A percentile compares a stretch with the other conserved stretches of the same genome.
phyloP scores from a whole-genome alignment of 37 sponge, comb jelly and placozoan genomes.

The Geodia barretti region DNA sequence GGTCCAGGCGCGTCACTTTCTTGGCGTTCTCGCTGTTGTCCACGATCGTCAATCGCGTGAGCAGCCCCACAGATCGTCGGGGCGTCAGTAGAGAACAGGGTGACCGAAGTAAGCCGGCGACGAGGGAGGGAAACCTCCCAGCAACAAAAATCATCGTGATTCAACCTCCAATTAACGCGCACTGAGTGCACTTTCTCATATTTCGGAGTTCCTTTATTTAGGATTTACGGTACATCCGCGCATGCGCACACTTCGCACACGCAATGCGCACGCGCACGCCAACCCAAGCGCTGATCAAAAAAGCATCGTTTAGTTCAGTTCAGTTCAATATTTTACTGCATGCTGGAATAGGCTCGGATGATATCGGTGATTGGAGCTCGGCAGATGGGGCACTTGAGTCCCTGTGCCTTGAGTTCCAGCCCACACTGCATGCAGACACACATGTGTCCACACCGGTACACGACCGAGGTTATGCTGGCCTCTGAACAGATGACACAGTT shows the following conservation, averaged over 20 bases:
- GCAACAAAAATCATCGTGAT: too few species aligned
- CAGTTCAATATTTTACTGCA: constrained; percentile 10
- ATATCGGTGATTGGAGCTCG: constrained; percentile 86
- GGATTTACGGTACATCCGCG: not conserved
- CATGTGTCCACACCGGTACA: constrained; percentile 96
- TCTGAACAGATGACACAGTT: constrained; percentile 88
- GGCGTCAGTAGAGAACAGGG: constrained; percentile 2
- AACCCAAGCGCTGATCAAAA: not conserved
- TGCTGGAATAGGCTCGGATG: constrained; percentile 74
- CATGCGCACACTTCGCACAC: not conserved
- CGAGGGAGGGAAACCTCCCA: not conserved
- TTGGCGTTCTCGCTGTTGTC: constrained; percentile 73
- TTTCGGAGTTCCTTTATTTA: too few species aligned
- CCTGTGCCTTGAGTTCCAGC: constrained; percentile 69
- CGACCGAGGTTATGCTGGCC: constrained; percentile 69
- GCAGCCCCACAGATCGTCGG: constrained; percentile 18
- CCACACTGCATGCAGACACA: constrained; percentile 89
- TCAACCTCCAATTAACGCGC: too few species aligned
- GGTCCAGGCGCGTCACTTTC: constrained; percentile 23
- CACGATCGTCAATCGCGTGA: constrained; percentile 55
- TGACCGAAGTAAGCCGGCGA: not conserved
- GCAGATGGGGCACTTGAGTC: constrained; percentile 90
- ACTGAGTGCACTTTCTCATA: too few species aligned
- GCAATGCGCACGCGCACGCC: not conserved
- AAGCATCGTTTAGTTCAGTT: too few species aligned